These are phyloP conservation scores for Serripes groenlandicus DNA, from an alignment of 2,888 invertebrate species.

Conservation along the genomic window DNA sequence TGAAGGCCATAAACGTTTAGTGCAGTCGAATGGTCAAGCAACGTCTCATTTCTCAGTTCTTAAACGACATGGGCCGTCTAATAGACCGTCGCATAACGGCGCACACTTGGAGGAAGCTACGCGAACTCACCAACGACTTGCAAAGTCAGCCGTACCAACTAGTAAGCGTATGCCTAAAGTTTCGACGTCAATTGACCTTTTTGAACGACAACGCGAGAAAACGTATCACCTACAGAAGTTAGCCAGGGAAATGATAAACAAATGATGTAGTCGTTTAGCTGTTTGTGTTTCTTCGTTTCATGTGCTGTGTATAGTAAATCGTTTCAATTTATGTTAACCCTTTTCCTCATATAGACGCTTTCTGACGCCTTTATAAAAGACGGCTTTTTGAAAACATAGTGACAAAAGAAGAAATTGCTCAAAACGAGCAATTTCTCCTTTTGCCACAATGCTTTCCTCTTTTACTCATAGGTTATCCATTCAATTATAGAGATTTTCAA, in stretches of 20 bases:
- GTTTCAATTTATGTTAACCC: not conserved
- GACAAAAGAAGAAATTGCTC: no score
- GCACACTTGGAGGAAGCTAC: conserved; percentile 45
- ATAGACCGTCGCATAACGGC: conserved; percentile 35
- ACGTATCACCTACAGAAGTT: conserved; percentile 55
- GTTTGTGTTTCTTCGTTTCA: no score
- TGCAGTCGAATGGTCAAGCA: conserved; percentile 50
- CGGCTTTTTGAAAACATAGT: no score
- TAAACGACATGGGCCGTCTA: conserved; percentile 37
- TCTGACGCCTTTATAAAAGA: no score
- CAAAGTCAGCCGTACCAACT: not conserved
- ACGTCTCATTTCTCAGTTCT: conserved; percentile 58
- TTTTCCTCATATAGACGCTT: not conserved
- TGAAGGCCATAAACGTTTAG: conserved; percentile 48
- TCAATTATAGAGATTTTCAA: no score
- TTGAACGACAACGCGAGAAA: conserved; percentile 53
- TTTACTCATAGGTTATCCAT: no score
- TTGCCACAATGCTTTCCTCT: no score
- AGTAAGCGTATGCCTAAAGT: conserved; percentile 11
- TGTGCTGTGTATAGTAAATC: not conserved
- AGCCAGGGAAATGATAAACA: conserved; percentile 60
- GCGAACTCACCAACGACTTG: conserved; percentile 15
- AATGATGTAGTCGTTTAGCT: no score
- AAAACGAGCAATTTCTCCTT: no score
- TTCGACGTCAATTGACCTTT: conserved; percentile 40